phyloP scores from a whole-genome alignment of 1,140 invertebrate species.

The Thrips palmi region DNA sequence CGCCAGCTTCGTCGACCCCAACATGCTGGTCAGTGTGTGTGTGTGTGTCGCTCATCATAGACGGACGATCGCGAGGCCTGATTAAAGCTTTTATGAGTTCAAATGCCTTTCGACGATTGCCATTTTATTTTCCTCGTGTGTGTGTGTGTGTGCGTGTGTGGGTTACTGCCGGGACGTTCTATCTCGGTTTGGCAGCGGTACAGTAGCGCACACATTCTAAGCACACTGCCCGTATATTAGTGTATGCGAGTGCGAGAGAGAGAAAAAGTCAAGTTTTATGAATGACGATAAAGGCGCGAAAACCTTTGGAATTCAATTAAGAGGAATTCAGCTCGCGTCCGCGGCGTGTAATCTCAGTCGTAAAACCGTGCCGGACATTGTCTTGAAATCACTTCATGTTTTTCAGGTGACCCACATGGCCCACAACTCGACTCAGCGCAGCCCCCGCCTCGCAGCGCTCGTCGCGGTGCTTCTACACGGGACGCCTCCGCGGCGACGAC shows the following conservation, averaged over 20 bases:
- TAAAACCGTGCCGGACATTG: background rate
- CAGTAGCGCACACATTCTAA: background rate
- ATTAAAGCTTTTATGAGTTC: background rate
- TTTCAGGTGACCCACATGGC: conserved; percentile 34
- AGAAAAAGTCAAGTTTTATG: background rate
- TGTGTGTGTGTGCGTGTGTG: background rate
- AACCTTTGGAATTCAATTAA: background rate
- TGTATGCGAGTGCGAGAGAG: background rate
- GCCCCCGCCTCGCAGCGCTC: conserved; percentile 24
- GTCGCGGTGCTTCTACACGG: conserved; percentile 47
- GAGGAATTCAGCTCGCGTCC: background rate
- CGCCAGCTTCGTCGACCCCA: conserved; percentile 31
- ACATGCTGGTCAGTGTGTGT: conserved; percentile 25
- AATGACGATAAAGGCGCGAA: background rate
- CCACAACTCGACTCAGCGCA: conserved; percentile 28
- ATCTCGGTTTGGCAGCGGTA: too few relatives aligned
- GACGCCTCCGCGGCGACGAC: conserved; percentile 41
- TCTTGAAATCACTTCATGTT: conserved; percentile 1
- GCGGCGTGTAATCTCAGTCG: background rate
- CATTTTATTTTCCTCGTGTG: background rate
- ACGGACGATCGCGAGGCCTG: background rate
- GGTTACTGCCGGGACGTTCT: background rate
- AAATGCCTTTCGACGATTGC: background rate
- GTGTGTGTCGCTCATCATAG: background rate
- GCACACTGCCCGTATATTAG: background rate